Conservation (phyloP, 2,113 vertebrate genomes). For the Pitta sordida region DNA sequence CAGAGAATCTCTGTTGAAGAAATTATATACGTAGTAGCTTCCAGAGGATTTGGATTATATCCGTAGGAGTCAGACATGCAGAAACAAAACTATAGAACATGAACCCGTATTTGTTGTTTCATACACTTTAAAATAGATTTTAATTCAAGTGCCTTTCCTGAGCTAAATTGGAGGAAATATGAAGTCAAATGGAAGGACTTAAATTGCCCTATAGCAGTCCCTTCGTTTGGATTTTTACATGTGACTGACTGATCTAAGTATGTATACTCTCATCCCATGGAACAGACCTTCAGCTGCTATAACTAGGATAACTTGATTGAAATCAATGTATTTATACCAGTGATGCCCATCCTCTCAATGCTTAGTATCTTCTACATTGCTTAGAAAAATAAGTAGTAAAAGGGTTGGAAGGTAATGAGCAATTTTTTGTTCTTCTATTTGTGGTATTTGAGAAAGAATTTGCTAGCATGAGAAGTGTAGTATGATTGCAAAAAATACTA, state of each 20-base stretch:
- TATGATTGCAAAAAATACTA: not conserved
- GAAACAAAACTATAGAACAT: not conserved
- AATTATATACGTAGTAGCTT: not conserved
- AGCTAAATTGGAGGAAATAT: not conserved
- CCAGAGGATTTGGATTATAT: not conserved
- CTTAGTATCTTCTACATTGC: not conserved
- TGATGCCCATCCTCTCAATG: not conserved
- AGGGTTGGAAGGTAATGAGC: not conserved
- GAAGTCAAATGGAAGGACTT: not conserved
- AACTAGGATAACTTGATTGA: not conserved
- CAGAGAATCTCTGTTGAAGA: not conserved
- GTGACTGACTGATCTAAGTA: not conserved
- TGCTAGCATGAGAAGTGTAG: not conserved
- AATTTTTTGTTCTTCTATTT: not conserved
- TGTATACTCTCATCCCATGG: not conserved
- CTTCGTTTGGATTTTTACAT: not conserved
- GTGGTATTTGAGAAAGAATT: not conserved
- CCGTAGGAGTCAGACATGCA: not conserved
- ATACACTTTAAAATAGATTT: not conserved
- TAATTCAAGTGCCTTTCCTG: not conserved
- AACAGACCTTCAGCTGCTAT: not conserved
- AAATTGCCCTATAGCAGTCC: too few relatives aligned
- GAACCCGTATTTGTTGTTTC: not conserved
- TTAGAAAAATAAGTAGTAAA: not conserved
- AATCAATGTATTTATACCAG: not conserved